A percentile compares a stretch with the other conserved stretches of the same genome.
Evolutionary conservation across 2,797 vertebrate species (phyloP).

Genomic region (Esox lucius): DNA sequence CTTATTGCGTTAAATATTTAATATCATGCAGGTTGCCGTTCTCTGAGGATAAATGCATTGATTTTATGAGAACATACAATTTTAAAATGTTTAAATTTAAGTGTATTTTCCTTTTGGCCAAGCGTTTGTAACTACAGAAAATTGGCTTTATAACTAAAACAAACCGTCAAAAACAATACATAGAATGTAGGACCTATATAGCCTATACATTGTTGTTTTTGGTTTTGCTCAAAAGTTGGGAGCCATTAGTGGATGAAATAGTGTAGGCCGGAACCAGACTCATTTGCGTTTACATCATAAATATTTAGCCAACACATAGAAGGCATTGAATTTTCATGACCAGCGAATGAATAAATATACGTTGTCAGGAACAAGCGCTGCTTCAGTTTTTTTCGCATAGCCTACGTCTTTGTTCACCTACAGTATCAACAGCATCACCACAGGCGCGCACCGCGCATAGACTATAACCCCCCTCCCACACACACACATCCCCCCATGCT

Average conservation of each 20-base stretch:
- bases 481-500: not conserved
- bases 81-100: no score
- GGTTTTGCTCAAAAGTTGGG: no score
- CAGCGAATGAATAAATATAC: not conserved
- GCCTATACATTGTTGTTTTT: no score
- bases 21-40: not conserved
- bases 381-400: not conserved
- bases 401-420: constrained; percentile 16
- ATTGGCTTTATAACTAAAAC: no score
- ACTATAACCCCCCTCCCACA: not conserved
- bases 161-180: no score
- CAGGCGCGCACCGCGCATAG: not conserved
- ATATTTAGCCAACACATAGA: not conserved
- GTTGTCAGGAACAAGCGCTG: not conserved
- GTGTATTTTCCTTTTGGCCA: no score
- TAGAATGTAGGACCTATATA: no score
- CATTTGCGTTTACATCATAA: not conserved
- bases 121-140: no score
- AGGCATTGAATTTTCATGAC: not conserved
- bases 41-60: not conserved
- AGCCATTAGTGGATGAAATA: no score
- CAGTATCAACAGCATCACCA: constrained; percentile 11
- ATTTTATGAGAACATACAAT: not conserved
- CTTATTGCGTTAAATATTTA: not conserved
- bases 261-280: no score